phyloP scores from a whole-genome alignment of 2,888 invertebrate species.

The Patella ulyssiponensis region DNA sequence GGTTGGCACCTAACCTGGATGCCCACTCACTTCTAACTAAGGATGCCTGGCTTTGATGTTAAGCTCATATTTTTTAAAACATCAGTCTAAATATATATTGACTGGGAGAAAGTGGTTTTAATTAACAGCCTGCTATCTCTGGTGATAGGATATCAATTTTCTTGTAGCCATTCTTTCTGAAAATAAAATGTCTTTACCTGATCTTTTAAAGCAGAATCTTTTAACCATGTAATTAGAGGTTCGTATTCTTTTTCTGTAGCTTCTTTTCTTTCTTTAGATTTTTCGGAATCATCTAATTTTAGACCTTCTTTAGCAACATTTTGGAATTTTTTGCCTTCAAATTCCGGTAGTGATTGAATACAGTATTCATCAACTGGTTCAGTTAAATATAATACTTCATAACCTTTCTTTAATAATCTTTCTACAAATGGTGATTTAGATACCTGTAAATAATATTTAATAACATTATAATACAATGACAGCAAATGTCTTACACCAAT shows the following conservation, averaged over 20 bases:
- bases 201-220: conserved; percentile 84
- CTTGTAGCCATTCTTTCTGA: not conserved
- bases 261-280: conserved; percentile 81
- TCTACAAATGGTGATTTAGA: conserved; percentile 93
- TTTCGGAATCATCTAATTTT: conserved; percentile 81
- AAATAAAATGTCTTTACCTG: conserved; percentile 74
- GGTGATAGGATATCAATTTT: too few species aligned
- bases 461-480: not conserved
- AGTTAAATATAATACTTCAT: conserved; percentile 92
- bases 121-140: too few species aligned
- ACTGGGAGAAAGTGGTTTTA: too few species aligned
- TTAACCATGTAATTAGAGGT: conserved; percentile 92
- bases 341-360: conserved; percentile 95
- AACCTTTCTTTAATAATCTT: conserved; percentile 90
- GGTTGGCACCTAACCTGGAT: too few species aligned
- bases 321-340: conserved; percentile 96
- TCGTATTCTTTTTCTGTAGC: conserved; percentile 85
- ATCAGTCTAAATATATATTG: too few species aligned
- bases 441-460: conserved; percentile 74
- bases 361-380: conserved; percentile 99
- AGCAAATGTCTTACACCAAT: too few species aligned
- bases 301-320: conserved; percentile 99
- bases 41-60: too few species aligned
- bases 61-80: too few species aligned
- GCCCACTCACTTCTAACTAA: too few species aligned